phyloP scores from a whole-genome alignment of 2,113 vertebrate genomes.

The Struthio camelus region DNA sequence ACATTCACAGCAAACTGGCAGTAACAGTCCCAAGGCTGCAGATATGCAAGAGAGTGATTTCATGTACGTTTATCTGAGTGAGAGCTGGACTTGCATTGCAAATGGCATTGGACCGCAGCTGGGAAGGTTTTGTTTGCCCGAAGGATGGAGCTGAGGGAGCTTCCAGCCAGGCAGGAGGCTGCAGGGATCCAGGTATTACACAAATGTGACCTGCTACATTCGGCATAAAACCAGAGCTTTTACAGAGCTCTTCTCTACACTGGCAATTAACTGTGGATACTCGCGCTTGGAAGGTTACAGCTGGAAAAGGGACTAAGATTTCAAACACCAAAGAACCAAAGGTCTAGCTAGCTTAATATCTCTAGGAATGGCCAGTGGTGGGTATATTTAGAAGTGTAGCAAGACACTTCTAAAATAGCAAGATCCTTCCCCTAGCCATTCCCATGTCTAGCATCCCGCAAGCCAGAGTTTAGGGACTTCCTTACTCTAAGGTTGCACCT shows the following conservation, averaged over 20 bases:
- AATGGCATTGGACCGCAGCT: background rate
- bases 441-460: background rate
- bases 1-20: background rate
- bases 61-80: background rate
- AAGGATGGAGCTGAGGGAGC: conserved; percentile 32
- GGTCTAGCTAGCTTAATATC: background rate
- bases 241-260: background rate
- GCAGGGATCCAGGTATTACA: accelerated
- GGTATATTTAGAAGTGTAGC: background rate
- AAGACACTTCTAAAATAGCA: no score
- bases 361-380: background rate
- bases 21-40: accelerated
- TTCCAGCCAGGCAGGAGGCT: background rate
- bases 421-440: background rate
- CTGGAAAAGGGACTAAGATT: background rate
- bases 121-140: background rate
- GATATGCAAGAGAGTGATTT: background rate
- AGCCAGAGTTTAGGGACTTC: background rate
- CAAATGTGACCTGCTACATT: background rate
- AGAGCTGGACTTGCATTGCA: background rate
- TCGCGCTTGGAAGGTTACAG: background rate
- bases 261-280: accelerated
- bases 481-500: background rate
- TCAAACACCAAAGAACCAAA: background rate
- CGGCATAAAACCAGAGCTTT: background rate